A percentile compares a stretch with the other conserved stretches of the same genome.
Conservation (phyloP, 1,140 invertebrate genomes). For the Drosophila burlai region DNA sequence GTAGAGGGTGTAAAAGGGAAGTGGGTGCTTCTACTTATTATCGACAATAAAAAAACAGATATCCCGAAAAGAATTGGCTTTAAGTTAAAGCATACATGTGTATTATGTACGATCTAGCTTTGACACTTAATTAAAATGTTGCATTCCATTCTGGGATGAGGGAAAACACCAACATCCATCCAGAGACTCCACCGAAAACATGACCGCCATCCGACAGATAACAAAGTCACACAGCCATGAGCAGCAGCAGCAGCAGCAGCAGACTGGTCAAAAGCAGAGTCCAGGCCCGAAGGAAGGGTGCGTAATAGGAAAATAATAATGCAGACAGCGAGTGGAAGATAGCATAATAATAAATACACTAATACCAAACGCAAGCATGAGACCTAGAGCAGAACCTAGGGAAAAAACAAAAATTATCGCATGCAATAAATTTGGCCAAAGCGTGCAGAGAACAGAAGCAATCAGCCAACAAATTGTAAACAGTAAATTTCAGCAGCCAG, state of each 20-base stretch:
- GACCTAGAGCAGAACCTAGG: not conserved
- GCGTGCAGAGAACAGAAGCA: constrained; percentile 66
- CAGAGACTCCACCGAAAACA: constrained; percentile 33
- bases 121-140: constrained; percentile 63
- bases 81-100: constrained; percentile 21
- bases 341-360: constrained; percentile 77
- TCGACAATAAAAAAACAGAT: constrained; percentile 22
- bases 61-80: not conserved
- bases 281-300: not conserved
- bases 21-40: not conserved
- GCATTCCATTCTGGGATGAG: constrained; percentile 31
- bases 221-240: constrained; percentile 48
- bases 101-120: constrained; percentile 19
- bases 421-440: constrained; percentile 74
- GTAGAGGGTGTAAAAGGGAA: not conserved
- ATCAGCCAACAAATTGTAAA: constrained; percentile 83
- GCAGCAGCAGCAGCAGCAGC: constrained; percentile 8
- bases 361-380: constrained; percentile 15
- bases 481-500: constrained; percentile 69
- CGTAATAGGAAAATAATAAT: constrained; percentile 76
- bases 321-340: constrained; percentile 50
- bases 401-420: constrained; percentile 65
- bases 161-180: constrained; percentile 17
- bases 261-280: not conserved
- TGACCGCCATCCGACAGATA: constrained; percentile 42